These are phyloP conservation scores for Fragum fragum DNA, from an alignment of 2,888 invertebrate species.

Conservation along the genomic window DNA sequence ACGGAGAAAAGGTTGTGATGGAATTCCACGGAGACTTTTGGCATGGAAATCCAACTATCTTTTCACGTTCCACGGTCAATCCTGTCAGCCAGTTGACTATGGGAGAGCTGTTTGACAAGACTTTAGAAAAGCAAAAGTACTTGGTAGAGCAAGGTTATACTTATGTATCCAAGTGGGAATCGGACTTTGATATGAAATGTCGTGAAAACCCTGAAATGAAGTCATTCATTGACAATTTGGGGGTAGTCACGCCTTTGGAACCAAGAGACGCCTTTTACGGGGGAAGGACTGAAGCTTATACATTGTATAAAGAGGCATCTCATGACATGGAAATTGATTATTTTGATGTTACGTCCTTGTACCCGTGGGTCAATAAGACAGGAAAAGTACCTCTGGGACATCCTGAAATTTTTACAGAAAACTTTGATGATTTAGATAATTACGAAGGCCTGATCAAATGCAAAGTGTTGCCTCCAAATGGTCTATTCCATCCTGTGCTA, in stretches of 20 bases:
- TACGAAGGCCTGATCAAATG: slow-evolving; percentile 77
- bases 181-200: slow-evolving; percentile 58
- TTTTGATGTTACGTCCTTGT: slow-evolving; percentile 71
- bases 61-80: slow-evolving; percentile 49
- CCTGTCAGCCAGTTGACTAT: slow-evolving; percentile 48
- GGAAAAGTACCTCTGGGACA: slow-evolving; percentile 73
- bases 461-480: slow-evolving; percentile 72
- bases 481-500: slow-evolving; percentile 79
- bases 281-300: slow-evolving; percentile 72
- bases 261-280: slow-evolving; percentile 78
- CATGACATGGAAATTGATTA: slow-evolving; percentile 69
- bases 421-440: slow-evolving; percentile 60
- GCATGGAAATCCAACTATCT: slow-evolving; percentile 48
- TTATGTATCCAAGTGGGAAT: slow-evolving; percentile 71
- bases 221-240: slow-evolving; percentile 42
- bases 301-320: slow-evolving; percentile 64
- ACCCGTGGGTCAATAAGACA: slow-evolving; percentile 75
- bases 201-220: slow-evolving; percentile 52
- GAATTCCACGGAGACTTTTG: slow-evolving; percentile 63
- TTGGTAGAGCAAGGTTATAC: slow-evolving; percentile 52
- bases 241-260: slow-evolving; percentile 60
- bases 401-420: slow-evolving; percentile 58
- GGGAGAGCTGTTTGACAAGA: slow-evolving; percentile 49
- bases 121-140: slow-evolving; percentile 41
- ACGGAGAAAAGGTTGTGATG: slow-evolving; percentile 41